Evolutionary conservation across 2,888 invertebrate species (phyloP).

Genomic region (Danaus chrysippus): DNA sequence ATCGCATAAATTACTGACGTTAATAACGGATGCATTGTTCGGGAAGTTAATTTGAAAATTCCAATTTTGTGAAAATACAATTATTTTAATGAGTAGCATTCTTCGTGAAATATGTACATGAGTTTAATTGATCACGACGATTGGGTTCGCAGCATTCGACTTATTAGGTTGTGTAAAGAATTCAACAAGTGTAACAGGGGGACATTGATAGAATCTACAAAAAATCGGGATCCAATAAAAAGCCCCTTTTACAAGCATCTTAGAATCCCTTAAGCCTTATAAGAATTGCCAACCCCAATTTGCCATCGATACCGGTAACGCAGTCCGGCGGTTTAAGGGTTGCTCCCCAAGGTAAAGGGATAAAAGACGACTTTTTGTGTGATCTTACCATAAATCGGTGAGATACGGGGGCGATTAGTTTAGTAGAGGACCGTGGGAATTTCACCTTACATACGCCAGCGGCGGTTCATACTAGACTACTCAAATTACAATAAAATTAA

Average conservation of each 20-base stretch:
- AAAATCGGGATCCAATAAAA: constrained; percentile 48
- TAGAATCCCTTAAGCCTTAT: constrained; percentile 59
- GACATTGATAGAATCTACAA: constrained; percentile 35
- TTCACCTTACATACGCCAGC: constrained; percentile 6
- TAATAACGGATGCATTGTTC: constrained; percentile 4
- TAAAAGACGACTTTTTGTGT: constrained; percentile 69
- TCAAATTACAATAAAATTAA: too few species aligned
- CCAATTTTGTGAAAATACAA: background rate
- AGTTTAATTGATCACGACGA: background rate
- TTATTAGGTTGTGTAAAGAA: background rate
- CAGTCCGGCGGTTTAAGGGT: constrained; percentile 53
- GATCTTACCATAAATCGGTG: constrained; percentile 68
- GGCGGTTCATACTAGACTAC: too few species aligned
- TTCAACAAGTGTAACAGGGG: constrained; percentile 25
- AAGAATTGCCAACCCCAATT: constrained; percentile 64
- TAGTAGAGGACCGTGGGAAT: constrained; percentile 52
- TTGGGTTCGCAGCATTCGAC: background rate
- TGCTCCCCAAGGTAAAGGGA: constrained; percentile 57
- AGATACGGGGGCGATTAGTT: constrained; percentile 53
- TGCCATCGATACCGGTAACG: constrained; percentile 71
- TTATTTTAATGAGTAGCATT: background rate
- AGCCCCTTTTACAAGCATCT: constrained; percentile 55
- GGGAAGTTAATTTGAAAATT: constrained; percentile 6
- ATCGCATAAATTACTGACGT: constrained; percentile 5
- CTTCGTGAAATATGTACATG: too few species aligned